phyloP scores from a whole-genome alignment of 2,113 vertebrate genomes.

The Gambusia holbrooki region DNA sequence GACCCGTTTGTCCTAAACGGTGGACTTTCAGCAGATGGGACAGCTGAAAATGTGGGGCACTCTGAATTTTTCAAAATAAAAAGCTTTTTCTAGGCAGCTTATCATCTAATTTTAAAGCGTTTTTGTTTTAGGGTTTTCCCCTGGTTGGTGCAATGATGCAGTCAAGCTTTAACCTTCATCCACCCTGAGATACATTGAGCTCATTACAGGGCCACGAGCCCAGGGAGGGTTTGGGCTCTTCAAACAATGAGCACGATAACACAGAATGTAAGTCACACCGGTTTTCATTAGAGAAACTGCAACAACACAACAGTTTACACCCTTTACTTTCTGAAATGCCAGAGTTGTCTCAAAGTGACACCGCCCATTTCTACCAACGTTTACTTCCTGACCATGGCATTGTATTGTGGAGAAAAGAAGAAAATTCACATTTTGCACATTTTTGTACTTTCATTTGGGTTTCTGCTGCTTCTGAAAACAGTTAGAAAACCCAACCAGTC shows the following conservation, averaged over 20 bases:
- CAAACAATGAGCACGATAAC: constrained; percentile 63
- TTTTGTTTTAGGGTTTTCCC: background rate
- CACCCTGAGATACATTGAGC: constrained; percentile 32
- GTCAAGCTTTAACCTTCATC: constrained; percentile 5
- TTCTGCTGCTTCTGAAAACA: no score
- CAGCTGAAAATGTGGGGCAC: background rate
- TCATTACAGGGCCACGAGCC: constrained; percentile 65
- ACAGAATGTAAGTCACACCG: constrained; percentile 57
- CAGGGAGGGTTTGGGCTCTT: constrained; percentile 52
- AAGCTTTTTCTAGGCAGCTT: background rate
- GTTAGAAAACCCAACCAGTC: no score
- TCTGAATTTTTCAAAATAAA: background rate
- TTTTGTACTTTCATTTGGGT: no score
- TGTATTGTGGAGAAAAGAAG: no score
- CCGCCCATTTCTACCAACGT: no score
- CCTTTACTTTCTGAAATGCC: background rate
- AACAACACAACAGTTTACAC: background rate
- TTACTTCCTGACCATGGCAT: no score
- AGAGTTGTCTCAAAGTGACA: no score
- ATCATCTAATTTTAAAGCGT: background rate
- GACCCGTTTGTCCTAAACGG: background rate
- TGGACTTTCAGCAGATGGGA: background rate
- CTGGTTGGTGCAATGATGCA: background rate
- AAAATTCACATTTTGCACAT: no score
- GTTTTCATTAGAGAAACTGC: constrained; percentile 32